Evolutionary conservation across 2,797 vertebrate species (phyloP).

Genomic region (Pogonophryne albipinna): DNA sequence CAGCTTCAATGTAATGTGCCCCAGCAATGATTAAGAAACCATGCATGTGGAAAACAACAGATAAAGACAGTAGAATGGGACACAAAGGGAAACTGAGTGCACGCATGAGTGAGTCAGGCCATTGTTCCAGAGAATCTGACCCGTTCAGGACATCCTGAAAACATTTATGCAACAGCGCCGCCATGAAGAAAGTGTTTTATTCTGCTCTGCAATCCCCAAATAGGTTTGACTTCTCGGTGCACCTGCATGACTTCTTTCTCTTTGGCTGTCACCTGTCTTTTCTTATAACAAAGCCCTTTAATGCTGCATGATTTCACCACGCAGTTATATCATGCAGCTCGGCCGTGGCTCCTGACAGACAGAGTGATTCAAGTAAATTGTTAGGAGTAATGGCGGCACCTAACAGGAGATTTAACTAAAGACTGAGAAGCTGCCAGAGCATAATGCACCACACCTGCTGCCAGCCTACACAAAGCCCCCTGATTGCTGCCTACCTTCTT

Average conservation of each 20-base stretch:
- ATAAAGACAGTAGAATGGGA: slow-evolving; percentile 35
- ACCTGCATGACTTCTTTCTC: slow-evolving; percentile 8
- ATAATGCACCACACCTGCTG: slow-evolving; percentile 45
- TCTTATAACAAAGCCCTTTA: slow-evolving; percentile 22
- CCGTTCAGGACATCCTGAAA: slow-evolving; percentile 74
- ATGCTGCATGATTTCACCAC: slow-evolving; percentile 42
- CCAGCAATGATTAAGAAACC: slow-evolving; percentile 5
- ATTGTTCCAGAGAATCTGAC: slow-evolving; percentile 82
- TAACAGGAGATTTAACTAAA: slow-evolving; percentile 56
- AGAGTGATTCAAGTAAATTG: slow-evolving; percentile 68
- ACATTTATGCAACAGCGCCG: slow-evolving; percentile 64
- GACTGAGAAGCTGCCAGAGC: slow-evolving; percentile 35
- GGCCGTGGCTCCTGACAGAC: slow-evolving; percentile 52
- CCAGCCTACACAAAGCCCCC: slow-evolving; percentile 52
- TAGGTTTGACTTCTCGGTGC: neutral
- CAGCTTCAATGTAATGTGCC: slow-evolving; percentile 19
- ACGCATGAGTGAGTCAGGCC: slow-evolving; percentile 69
- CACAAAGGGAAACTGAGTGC: slow-evolving; percentile 53
- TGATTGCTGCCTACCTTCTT: slow-evolving; percentile 59
- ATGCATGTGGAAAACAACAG: slow-evolving; percentile 21
- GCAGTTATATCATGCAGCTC: slow-evolving; percentile 33
- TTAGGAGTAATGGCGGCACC: slow-evolving; percentile 68
- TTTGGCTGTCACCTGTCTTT: neutral
- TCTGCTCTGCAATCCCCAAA: slow-evolving; percentile 25
- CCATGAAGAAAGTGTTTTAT: slow-evolving; percentile 36